Percentiles rank a stretch among this genome's conserved stretches.
Conservation (phyloP, 2,797 vertebrate species). For the Scyliorhinus canicula region DNA sequence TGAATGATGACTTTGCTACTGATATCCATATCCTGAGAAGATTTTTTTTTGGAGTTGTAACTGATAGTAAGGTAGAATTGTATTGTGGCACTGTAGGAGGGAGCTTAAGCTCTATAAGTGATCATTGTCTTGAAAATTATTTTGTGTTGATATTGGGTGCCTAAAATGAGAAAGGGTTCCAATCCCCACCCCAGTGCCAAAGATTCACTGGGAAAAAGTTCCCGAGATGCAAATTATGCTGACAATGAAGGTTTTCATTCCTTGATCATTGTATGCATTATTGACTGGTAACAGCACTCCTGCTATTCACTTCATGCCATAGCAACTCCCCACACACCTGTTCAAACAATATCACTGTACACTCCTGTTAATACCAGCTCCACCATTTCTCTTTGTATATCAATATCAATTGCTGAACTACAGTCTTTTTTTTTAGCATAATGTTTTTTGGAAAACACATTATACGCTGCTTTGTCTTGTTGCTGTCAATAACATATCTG, state of each 20-base stretch:
- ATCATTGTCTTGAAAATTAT: too few relatives aligned
- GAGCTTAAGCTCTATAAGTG: not conserved
- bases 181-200: not conserved
- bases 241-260: slow-evolving; percentile 49
- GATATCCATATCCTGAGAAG: not conserved
- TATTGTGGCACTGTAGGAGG: not conserved
- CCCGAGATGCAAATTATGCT: slow-evolving; percentile 43
- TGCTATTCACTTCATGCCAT: slow-evolving; percentile 50
- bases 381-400: slow-evolving; percentile 61
- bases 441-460: slow-evolving; percentile 36
- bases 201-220: not conserved
- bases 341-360: slow-evolving; percentile 63
- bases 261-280: slow-evolving; percentile 52
- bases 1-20: too few relatives aligned
- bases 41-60: not conserved
- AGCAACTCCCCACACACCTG: slow-evolving; percentile 64
- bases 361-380: slow-evolving; percentile 54
- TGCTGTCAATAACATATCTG: slow-evolving; percentile 37
- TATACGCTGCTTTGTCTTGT: slow-evolving; percentile 33
- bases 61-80: not conserved
- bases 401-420: slow-evolving; percentile 57
- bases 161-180: not conserved
- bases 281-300: slow-evolving; percentile 52
- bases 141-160: not conserved
- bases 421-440: slow-evolving; percentile 36